These are phyloP conservation scores for Amniataba percoides DNA, from an alignment of 2,797 vertebrate genomes.

Conservation along the genomic window DNA sequence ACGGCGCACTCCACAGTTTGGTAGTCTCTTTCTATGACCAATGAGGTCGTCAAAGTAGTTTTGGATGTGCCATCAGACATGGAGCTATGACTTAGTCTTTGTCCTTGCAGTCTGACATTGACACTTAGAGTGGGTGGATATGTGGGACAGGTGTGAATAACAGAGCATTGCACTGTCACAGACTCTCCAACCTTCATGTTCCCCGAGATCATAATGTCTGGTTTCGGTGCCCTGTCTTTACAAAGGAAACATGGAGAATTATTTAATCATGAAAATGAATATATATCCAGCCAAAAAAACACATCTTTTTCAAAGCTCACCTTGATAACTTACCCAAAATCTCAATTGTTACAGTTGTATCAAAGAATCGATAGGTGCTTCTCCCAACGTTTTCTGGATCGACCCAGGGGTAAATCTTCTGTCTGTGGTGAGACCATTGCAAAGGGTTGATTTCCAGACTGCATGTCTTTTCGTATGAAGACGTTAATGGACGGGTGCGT, in stretches of 20 bases:
- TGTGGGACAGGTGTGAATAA: constrained; percentile 54
- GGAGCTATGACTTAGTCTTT: accelerated
- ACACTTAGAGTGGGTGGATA: constrained; percentile 50
- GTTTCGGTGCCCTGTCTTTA: constrained; percentile 31
- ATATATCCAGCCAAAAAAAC: not conserved
- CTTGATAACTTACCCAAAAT: constrained; percentile 52
- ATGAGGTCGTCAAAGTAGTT: constrained; percentile 30
- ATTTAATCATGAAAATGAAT: not conserved
- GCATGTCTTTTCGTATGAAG: not conserved
- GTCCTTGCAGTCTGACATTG: not conserved
- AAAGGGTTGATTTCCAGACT: constrained; percentile 64
- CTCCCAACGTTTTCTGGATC: constrained; percentile 71
- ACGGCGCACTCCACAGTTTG: constrained; percentile 56
- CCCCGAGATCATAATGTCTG: constrained; percentile 39
- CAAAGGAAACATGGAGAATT: constrained; percentile 7
- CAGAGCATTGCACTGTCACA: constrained; percentile 60
- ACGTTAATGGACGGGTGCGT: not conserved
- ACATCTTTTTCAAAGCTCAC: not conserved
- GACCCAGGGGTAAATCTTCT: constrained; percentile 77
- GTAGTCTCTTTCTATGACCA: constrained; percentile 33
- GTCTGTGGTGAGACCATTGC: constrained; percentile 25
- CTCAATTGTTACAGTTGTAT: constrained; percentile 68
- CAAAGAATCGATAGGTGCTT: constrained; percentile 54
- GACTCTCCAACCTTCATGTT: constrained; percentile 42
- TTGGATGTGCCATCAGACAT: not conserved